A percentile compares a stretch with the other conserved stretches of the same genome.
Conservation (phyloP, 2,113 vertebrate genomes). For the Tylochromis polylepis region DNA sequence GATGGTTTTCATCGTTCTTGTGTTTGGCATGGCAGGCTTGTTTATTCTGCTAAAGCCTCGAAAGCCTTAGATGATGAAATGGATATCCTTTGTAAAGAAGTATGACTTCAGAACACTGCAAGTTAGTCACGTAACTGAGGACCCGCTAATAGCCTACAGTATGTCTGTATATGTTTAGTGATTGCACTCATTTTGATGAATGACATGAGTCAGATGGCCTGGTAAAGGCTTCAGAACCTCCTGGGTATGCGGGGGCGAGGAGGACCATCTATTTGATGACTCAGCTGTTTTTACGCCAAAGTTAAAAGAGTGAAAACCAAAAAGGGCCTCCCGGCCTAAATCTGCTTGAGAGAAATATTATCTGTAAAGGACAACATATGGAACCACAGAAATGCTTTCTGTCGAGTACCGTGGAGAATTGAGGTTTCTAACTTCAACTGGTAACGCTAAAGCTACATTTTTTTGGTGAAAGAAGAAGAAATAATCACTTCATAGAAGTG, state of each 20-base stretch:
- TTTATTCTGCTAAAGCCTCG: conserved; percentile 27
- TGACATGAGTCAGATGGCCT: conserved; percentile 33
- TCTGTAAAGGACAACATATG: conserved; percentile 5
- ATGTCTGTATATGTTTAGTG: neutral
- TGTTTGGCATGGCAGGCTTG: neutral
- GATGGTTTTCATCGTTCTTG: conserved; percentile 23
- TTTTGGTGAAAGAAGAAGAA: neutral
- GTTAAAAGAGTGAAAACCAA: conserved; percentile 47
- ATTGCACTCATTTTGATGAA: conserved; percentile 44
- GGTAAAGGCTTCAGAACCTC: conserved; percentile 13
- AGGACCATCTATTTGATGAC: neutral
- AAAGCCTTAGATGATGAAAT: conserved; percentile 7
- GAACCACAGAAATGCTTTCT: conserved; percentile 31
- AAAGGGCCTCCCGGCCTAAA: conserved; percentile 17
- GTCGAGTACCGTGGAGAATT: neutral
- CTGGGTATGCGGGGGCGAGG: conserved; percentile 8
- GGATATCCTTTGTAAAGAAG: neutral
- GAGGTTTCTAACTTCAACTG: neutral
- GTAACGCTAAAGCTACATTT: neutral
- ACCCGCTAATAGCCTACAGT: neutral
- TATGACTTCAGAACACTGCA: conserved; percentile 10
- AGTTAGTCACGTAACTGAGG: conserved; percentile 26
- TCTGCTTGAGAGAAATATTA: neutral
- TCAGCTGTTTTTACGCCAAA: conserved; percentile 41
- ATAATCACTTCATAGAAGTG: neutral